Evolutionary conservation across 92 coral and sea anemone species (phyloP), one percentile per base, ranked within the genome.

Genomic region (Zoanthus sociatus): DNA sequence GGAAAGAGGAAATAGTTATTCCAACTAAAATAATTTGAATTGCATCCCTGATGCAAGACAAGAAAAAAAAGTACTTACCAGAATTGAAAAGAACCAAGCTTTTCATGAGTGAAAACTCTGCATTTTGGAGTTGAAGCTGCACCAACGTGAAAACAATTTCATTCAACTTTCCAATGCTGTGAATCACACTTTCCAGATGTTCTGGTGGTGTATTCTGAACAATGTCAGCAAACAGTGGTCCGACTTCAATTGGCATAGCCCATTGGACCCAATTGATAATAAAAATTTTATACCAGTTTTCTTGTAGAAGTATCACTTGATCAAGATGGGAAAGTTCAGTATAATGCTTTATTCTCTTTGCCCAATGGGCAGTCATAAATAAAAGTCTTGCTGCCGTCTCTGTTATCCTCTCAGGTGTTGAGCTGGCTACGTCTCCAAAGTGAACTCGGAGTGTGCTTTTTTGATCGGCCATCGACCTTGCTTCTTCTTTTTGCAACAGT

Each of bases 281-380:
- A 78, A 97, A 97, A 18, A 97, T 86, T 76, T 95, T 97, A 86
- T 93, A 89, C 99, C 99, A 97, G 67, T 95, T 95, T 84, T 95
- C 97, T 10, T 96, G 91, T 14, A 97, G 87, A 18, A 97, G 88
- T 51, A 82, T 87, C 26, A 97, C 93, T 93, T 97, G 99, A 79
- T 97, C 99, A 37, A 94, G 90, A 78, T 95, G 98, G 32, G 96
- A 95, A 82, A 97, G 96, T 72, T 97, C 99, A 0, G 98, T 90
- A 83, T 93, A 97, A 85, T 97, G 98, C 53, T 92, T 94, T 60
- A 97, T 92, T 46, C 92, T 94, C 84, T 95, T 97, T 17, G 99
- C 99, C 99, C 99, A 97, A 87, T 97, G 98, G 4, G 93, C 93
- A 3, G 97, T 95, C 99, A 95, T 97, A 73, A 97, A 97, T 53